Conservation (phyloP, 2,888 invertebrate species). For the Drosophila gaucha region DNA sequence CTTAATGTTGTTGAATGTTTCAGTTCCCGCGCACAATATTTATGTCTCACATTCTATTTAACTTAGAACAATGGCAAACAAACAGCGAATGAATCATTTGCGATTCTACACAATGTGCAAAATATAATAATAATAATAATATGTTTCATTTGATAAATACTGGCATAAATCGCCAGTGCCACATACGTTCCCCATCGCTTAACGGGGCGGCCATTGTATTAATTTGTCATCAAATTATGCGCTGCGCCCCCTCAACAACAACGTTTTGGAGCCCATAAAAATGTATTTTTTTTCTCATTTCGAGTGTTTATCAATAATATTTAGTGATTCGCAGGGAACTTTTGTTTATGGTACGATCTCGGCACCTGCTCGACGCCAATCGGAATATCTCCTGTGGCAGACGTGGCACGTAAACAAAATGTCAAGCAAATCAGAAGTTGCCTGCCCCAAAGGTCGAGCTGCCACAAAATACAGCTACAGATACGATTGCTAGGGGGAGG, state of each 20-base stretch:
- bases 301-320: not conserved
- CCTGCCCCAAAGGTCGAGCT: conserved; percentile 50
- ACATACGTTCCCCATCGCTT: conserved; percentile 56
- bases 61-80: conserved; percentile 56
- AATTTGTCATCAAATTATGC: conserved; percentile 80
- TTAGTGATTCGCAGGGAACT: not conserved
- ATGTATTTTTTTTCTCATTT: not conserved
- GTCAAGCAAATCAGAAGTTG: conserved; percentile 37
- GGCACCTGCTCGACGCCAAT: conserved; percentile 55
- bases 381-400: conserved; percentile 3
- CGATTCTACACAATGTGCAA: conserved; percentile 62
- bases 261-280: conserved; percentile 36
- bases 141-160: conserved; percentile 68
- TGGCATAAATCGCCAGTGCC: conserved; percentile 59
- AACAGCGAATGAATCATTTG: conserved; percentile 69
- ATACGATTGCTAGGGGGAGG: not conserved
- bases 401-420: conserved; percentile 46
- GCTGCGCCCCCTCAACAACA: conserved; percentile 10
- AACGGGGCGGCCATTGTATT: conserved; percentile 58
- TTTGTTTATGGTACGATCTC: conserved; percentile 13
- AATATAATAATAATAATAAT: conserved; percentile 66
- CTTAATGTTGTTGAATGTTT: conserved; percentile 39
- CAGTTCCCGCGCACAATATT: conserved; percentile 43
- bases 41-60: conserved; percentile 57
- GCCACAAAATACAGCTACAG: not conserved